These are phyloP conservation scores for Scaptodrosophila latifasciaeformis DNA, from an alignment of 2,888 invertebrate genomes.

Conservation along the genomic window DNA sequence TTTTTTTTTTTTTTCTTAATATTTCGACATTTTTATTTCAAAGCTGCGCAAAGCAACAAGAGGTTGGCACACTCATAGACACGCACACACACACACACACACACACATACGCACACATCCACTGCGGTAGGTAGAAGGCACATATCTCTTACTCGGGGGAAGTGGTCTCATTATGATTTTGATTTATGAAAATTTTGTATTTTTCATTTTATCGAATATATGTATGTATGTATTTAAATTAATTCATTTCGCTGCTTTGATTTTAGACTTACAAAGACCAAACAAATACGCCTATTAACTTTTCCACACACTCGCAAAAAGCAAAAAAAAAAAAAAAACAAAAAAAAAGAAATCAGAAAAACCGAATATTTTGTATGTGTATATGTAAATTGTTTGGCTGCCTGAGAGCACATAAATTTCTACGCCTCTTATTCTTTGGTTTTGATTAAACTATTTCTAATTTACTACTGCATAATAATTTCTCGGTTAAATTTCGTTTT, in stretches of 20 bases:
- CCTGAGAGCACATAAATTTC: not conserved
- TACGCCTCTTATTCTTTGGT: not conserved
- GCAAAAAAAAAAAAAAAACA: not conserved
- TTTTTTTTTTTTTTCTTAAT: constrained; percentile 4
- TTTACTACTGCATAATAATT: too few relatives aligned
- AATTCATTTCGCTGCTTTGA: too few relatives aligned
- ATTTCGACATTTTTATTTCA: constrained; percentile 14
- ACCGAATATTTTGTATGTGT: not conserved
- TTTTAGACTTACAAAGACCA: too few relatives aligned
- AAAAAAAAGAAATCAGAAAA: not conserved
- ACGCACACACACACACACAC: constrained; percentile 26
- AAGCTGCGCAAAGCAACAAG: constrained; percentile 41
- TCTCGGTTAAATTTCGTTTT: too few relatives aligned
- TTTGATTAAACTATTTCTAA: not conserved
- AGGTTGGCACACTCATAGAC: constrained; percentile 31
- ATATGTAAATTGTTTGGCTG: constrained; percentile 5
- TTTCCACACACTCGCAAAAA: too few relatives aligned
- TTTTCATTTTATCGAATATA: constrained; percentile 5
- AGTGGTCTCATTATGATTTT: constrained; percentile 5
- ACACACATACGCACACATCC: constrained; percentile 15
- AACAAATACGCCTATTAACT: too few relatives aligned
- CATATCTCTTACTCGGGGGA: too few relatives aligned
- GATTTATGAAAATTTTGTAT: not conserved
- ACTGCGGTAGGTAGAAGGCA: too few relatives aligned
- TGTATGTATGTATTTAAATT: not conserved